Percentiles rank a stretch among this genome's conserved stretches.
Evolutionary conservation across 2,888 invertebrate species (phyloP).

Genomic region (Dryadula phaetusa): DNA sequence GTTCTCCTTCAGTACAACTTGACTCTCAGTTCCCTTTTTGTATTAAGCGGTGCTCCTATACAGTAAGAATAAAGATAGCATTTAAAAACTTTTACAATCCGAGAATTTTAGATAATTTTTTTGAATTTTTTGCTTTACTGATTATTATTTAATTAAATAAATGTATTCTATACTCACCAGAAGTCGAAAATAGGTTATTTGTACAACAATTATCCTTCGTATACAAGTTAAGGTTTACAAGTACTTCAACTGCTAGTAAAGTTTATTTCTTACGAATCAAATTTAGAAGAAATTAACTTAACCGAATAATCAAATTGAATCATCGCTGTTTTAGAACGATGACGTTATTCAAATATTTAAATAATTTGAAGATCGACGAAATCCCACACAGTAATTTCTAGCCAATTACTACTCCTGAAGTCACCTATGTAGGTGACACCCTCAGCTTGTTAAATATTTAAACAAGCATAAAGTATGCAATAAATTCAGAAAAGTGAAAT

Average conservation of each 20-base stretch:
- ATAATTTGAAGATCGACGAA: not conserved
- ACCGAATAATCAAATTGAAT: not conserved
- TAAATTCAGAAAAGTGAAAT: not conserved
- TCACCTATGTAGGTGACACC: conserved; percentile 27
- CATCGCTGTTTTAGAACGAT: conserved; percentile 7
- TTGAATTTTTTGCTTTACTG: too few species aligned
- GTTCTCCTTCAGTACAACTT: too few species aligned
- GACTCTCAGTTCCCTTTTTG: too few species aligned
- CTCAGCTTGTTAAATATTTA: conserved; percentile 13
- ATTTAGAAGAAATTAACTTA: not conserved
- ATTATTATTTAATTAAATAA: too few species aligned
- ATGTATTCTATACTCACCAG: not conserved
- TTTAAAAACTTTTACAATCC: too few species aligned
- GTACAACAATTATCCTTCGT: not conserved
- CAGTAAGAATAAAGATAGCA: too few species aligned
- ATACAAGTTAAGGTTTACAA: conserved; percentile 1
- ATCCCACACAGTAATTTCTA: conserved; percentile 25
- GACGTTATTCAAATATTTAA: conserved; percentile 18
- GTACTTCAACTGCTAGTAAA: conserved; percentile 14
- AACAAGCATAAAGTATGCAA: not conserved
- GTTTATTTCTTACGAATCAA: conserved; percentile 10
- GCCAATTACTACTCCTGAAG: conserved; percentile 17
- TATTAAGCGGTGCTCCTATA: too few species aligned
- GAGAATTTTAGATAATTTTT: too few species aligned
- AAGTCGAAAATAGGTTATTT: not conserved